Base-by-base conservation (phyloP, 2,888 invertebrate genomes). In the Lepeophtheirus nordmannii region DNA sequence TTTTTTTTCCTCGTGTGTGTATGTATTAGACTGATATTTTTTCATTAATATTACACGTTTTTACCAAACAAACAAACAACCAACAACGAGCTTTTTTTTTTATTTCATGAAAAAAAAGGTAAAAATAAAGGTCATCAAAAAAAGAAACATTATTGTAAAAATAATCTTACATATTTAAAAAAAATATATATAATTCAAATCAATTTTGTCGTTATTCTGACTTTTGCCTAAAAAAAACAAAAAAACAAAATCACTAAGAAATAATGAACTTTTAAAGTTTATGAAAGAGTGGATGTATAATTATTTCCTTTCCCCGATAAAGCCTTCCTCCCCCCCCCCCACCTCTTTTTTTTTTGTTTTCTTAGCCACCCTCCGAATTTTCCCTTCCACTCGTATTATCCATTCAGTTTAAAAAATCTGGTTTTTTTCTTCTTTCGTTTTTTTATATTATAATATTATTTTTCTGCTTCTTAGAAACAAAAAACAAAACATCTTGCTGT, bases 391-490 rank as follows among this genome's bases (percentile, higher is more conserved):
- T 46, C 5, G 17, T n/a, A 46, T n/a, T 46, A 46, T 46, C 53
- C 53, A 46, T 46, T 46, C 53, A 46, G 53, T 46, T 46, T 46
- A 46, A 46, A 46, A 46, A 46, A 46, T 46, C 53, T 46, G 53
- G 14, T 46, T 46, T 46, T 46, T 46, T 46, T 46, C 53, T 5
- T 46, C 5, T 46, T 46, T 46, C 17, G 17, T 46, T n/a, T 46
- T n/a, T 17, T n/a, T n/a, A 46, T 46, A n/a, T n/a, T 17, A 46
- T 46, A 46, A 14, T 8, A 46, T 46, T 46, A 46, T 46, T 46
- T 14, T n/a, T 17, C 53, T 46, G 53, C 53, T 46, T 46, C 53
- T 46, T 46, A n/a, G 14, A 46, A 46, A 46, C 53, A 46, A 46
- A 46, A 17, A n/a, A n/a, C 53, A 46, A n/a, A 46, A 30, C 8